Evolutionary conservation across 2,113 vertebrate species (phyloP).

Genomic region (Odontesthes bonariensis): DNA sequence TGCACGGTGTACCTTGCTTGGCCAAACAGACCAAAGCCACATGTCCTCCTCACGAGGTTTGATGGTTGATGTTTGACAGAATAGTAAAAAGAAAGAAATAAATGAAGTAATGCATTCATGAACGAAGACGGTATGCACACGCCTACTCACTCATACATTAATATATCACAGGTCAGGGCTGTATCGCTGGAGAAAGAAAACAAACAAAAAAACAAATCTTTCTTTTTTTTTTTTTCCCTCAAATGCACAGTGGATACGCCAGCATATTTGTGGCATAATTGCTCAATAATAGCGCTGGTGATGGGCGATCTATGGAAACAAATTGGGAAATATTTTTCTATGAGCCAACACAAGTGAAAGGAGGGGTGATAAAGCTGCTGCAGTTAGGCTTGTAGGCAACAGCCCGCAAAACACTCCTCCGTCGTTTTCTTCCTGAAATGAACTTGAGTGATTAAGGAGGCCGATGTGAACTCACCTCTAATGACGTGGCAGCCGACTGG

Average conservation of each 20-base stretch:
- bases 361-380: not conserved
- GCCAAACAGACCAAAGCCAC: constrained; percentile 23
- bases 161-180: too few relatives aligned
- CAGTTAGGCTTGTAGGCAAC: not conserved
- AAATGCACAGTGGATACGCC: not conserved
- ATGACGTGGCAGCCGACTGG: constrained; percentile 82
- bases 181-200: not conserved
- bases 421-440: not conserved
- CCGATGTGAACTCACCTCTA: constrained; percentile 87
- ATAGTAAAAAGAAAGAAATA: not conserved
- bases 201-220: not conserved
- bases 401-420: not conserved
- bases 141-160: too few relatives aligned
- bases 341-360: not conserved
- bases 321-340: constrained; percentile 10
- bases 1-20: not conserved
- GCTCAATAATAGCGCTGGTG: not conserved
- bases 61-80: not conserved
- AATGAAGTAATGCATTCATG: too few relatives aligned
- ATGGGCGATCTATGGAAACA: constrained; percentile 21
- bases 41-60: constrained; percentile 13
- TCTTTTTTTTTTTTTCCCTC: too few relatives aligned
- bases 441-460: not conserved
- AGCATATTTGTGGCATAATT: not conserved
- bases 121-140: not conserved